phyloP scores from a whole-genome alignment of 2,888 invertebrate species.

The Dione juno region DNA sequence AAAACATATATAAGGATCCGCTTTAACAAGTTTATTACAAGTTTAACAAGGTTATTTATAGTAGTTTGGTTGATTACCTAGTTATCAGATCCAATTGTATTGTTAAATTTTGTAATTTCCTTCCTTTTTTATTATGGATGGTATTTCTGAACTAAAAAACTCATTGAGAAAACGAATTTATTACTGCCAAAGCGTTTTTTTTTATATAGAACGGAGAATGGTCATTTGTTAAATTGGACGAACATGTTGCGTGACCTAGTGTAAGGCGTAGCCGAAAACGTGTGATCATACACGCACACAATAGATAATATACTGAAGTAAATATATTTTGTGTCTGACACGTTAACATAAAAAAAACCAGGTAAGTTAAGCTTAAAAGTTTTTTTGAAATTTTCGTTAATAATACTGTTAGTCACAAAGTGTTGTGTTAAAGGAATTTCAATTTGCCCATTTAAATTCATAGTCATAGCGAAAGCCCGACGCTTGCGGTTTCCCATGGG shows the following conservation, averaged over 20 bases:
- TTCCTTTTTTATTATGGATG: not conserved
- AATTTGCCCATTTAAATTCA: slow-evolving; percentile 33
- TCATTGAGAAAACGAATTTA: slow-evolving; percentile 25
- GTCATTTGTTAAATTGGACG: slow-evolving; percentile 72
- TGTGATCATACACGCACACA: slow-evolving; percentile 57
- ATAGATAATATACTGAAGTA: slow-evolving; percentile 21
- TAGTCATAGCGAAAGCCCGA: slow-evolving; percentile 19
- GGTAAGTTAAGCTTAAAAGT: no score
- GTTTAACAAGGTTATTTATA: not conserved
- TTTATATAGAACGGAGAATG: slow-evolving; percentile 53
- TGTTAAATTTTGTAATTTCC: not conserved
- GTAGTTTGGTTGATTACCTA: not conserved
- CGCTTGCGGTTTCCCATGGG: slow-evolving; percentile 38
- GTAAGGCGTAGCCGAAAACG: slow-evolving; percentile 68
- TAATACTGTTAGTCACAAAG: slow-evolving; percentile 9
- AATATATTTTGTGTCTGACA: slow-evolving; percentile 7
- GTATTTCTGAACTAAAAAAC: slow-evolving; percentile 2
- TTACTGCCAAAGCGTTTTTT: slow-evolving; percentile 30
- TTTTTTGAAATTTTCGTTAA: no score
- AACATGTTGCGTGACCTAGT: slow-evolving; percentile 68
- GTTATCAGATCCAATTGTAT: not conserved
- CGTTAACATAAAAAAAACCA: not conserved
- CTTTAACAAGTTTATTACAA: not conserved
- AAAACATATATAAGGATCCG: not conserved
- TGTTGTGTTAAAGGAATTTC: slow-evolving; percentile 32